These are phyloP conservation scores for Notodonta ziczac DNA, from an alignment of 2,888 invertebrate species.

Conservation along the genomic window DNA sequence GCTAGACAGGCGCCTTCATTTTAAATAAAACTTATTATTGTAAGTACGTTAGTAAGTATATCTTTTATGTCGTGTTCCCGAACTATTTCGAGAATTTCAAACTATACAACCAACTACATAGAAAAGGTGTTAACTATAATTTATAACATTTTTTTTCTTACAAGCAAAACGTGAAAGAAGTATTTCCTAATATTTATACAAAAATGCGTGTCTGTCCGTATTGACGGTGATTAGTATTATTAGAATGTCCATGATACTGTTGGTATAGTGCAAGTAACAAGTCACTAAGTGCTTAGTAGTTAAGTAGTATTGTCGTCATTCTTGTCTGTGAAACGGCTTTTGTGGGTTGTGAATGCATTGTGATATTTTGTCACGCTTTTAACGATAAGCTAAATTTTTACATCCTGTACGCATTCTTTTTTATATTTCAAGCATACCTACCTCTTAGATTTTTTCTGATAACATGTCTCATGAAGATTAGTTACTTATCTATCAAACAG, in stretches of 20 bases:
- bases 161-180: background rate
- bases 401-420: background rate
- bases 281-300: slow-evolving; percentile 1
- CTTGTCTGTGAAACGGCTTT: background rate
- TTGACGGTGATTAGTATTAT: background rate
- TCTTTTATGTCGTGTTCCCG: too few relatives aligned
- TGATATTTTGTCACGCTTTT: background rate
- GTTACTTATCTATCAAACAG: too few relatives aligned
- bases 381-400: background rate
- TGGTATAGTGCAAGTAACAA: background rate
- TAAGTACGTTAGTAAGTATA: too few relatives aligned
- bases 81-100: background rate
- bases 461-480: too few relatives aligned
- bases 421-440: too few relatives aligned
- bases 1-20: too few relatives aligned
- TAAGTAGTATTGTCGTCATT: background rate
- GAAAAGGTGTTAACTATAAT: background rate
- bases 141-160: background rate
- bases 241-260: slow-evolving; percentile 1
- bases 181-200: background rate
- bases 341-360: background rate
- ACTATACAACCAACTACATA: background rate
- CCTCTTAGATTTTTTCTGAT: too few relatives aligned
- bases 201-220: background rate
- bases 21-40: too few relatives aligned